These are phyloP conservation scores for Nothobranchius furzeri DNA, from an alignment of 2,113 vertebrate genomes.

Conservation along the genomic window DNA sequence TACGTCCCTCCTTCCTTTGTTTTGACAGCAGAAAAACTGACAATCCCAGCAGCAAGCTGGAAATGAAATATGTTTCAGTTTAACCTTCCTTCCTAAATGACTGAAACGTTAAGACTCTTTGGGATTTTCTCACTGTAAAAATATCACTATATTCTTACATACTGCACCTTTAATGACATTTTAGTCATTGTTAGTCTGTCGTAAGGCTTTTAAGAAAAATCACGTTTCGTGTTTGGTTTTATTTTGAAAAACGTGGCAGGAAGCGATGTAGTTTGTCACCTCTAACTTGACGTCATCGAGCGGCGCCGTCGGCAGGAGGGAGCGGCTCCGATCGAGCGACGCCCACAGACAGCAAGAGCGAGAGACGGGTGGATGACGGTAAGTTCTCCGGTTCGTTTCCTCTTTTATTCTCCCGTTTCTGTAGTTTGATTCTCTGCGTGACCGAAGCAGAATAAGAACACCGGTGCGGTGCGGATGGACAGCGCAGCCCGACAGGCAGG, in stretches of 20 bases:
- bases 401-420: neutral
- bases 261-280: rapidly evolving
- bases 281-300: conserved; percentile 25
- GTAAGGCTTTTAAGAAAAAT: no score
- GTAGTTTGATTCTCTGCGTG: neutral
- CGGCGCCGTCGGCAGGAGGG: conserved; percentile 59
- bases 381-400: conserved; percentile 37
- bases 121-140: no score
- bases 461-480: conserved; percentile 3
- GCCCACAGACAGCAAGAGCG: conserved; percentile 24
- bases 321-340: conserved; percentile 71
- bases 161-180: no score
- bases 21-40: no score
- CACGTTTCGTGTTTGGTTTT: conserved; percentile 6
- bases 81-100: no score
- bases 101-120: no score
- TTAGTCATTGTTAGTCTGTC: no score
- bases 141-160: no score
- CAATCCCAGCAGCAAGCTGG: no score
- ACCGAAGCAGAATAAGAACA: neutral
- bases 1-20: no score
- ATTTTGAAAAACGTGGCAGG: conserved; percentile 21
- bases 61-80: no score
- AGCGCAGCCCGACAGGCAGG: conserved; percentile 2
- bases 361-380: conserved; percentile 68